phyloP scores from a whole-genome alignment of 2,113 vertebrate genomes.

The Stercorarius parasiticus region DNA sequence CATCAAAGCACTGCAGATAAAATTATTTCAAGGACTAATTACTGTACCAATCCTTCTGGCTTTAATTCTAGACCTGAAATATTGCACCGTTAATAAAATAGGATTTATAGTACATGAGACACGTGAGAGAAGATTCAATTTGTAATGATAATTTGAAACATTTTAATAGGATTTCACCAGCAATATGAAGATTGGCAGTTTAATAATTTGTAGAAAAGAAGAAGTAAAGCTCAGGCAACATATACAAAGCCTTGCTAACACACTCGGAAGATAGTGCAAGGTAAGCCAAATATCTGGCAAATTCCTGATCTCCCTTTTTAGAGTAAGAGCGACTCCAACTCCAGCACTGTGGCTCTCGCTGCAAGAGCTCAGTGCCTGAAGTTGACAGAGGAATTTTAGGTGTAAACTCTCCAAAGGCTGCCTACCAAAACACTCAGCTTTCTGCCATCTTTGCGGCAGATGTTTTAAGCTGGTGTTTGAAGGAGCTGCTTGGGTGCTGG shows the following conservation, averaged over 20 bases:
- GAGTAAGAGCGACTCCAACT: not conserved
- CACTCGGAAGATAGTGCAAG: not conserved
- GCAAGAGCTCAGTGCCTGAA: not conserved
- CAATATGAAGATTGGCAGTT: conserved; percentile 32
- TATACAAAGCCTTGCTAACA: not conserved
- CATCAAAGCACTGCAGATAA: conserved; percentile 23
- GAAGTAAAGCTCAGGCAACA: not conserved
- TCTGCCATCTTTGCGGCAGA: not conserved
- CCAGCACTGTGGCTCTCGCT: not conserved
- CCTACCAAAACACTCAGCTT: not conserved
- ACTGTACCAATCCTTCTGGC: conserved; percentile 18
- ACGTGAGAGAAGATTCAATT: conserved; percentile 17
- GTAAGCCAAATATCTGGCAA: not conserved
- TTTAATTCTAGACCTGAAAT: conserved; percentile 44
- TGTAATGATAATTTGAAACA: conserved; percentile 33
- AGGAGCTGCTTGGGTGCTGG: not conserved
- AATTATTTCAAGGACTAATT: conserved; percentile 50
- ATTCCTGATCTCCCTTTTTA: not conserved
- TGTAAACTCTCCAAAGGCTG: not conserved
- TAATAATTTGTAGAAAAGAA: conserved; percentile 1
- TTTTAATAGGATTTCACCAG: conserved; percentile 37
- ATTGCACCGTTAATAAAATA: not conserved
- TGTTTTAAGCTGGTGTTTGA: not conserved
- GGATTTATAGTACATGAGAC: conserved; percentile 6
- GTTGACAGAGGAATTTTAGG: not conserved